Evolutionary conservation across 2,888 invertebrate genomes (phyloP).

Genomic region (Willowsia nigromaculata): DNA sequence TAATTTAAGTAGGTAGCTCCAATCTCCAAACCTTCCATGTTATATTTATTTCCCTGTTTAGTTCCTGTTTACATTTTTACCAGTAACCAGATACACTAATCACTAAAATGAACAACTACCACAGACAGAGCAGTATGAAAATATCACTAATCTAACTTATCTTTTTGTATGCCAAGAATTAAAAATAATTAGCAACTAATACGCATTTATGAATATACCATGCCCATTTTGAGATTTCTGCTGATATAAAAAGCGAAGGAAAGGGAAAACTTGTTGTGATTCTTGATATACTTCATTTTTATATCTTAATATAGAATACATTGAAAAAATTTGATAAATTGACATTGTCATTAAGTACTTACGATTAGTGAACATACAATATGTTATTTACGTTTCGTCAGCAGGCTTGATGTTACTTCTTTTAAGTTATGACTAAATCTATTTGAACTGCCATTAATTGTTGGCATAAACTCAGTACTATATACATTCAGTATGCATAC

Average conservation of each 20-base stretch:
- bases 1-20: not conserved
- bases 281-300: conserved; percentile 25
- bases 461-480: too few species aligned
- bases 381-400: not conserved
- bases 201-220: not conserved
- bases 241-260: not conserved
- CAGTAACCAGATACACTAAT: not conserved
- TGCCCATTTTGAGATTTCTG: not conserved
- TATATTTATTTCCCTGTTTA: not conserved
- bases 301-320: not conserved
- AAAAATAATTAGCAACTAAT: not conserved
- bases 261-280: conserved; percentile 17
- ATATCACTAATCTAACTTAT: not conserved
- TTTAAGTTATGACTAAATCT: not conserved
- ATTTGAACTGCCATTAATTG: too few species aligned
- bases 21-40: not conserved
- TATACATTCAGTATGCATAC: too few species aligned
- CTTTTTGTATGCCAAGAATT: conserved; percentile 15
- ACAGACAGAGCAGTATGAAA: not conserved
- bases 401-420: too few species aligned
- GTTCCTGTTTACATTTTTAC: conserved; percentile 27
- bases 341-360: not conserved
- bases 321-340: not conserved
- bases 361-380: not conserved
- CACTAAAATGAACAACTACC: not conserved